Base-by-base conservation (phyloP, 2,797 vertebrate genomes). In the Novumbra hubbsi region DNA sequence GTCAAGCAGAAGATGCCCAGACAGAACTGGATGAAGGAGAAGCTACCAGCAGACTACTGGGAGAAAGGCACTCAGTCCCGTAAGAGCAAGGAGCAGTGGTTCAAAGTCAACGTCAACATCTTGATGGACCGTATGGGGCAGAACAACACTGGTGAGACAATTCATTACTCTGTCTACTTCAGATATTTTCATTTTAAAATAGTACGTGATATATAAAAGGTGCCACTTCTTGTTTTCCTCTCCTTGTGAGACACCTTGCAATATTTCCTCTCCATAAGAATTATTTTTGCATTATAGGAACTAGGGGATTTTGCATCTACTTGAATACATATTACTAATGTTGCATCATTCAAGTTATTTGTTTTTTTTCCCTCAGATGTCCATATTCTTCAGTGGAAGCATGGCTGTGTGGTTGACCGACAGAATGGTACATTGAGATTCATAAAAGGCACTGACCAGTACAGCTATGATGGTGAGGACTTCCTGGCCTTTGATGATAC, bases 301-400 rank as follows among this genome's bases (percentile, higher is more conserved):
- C n/a, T n/a, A n/a, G n/a, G n/a, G n/a, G n/a, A n/a, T n/a, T n/a
- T n/a, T n/a, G n/a, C n/a, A n/a, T n/a, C n/a, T n/a, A n/a, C n/a
- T n/a, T n/a, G n/a, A n/a, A n/a, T n/a, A n/a, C n/a, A n/a, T n/a
- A n/a, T n/a, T n/a, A n/a, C n/a, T n/a, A n/a, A n/a, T n/a, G n/a
- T n/a, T n/a, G n/a, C n/a, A n/a, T n/a, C n/a, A n/a, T n/a, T n/a
- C n/a, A n/a, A n/a, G n/a, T n/a, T n/a, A n/a, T n/a, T n/a, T n/a
- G n/a, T 17, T 28, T 19, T 68, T 69, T 41, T 7, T 19, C 9
- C 64, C 27, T 60, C 71, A 84, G 84, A 75, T 48, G 38, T 84
- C 41, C 92, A 91, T 2, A 16, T 89, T 7, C 92, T 94, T 0
- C 92, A 93, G 85, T 90, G 91, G 92, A 80, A 38, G 78, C 88